phyloP scores from a whole-genome alignment of 1,140 invertebrate species.

The Orius laevigatus region DNA sequence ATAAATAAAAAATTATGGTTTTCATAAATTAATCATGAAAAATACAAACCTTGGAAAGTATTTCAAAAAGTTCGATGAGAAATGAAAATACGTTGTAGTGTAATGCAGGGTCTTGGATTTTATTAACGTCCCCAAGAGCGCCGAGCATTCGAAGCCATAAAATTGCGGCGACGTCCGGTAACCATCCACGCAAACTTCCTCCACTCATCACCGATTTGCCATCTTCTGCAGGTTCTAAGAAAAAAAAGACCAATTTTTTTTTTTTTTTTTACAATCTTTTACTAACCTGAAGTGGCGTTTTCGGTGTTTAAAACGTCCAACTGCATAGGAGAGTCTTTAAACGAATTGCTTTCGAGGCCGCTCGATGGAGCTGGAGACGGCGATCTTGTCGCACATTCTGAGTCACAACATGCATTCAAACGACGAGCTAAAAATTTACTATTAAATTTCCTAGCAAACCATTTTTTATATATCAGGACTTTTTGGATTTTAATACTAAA shows the following conservation, averaged over 20 bases:
- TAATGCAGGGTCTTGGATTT: slow-evolving; percentile 64
- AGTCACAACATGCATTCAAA: slow-evolving; percentile 10
- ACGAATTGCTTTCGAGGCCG: slow-evolving; percentile 70
- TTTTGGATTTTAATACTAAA: too few relatives aligned
- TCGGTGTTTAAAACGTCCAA: slow-evolving; percentile 65
- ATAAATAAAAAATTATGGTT: background rate
- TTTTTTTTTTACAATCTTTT: too few relatives aligned
- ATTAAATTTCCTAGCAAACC: too few relatives aligned
- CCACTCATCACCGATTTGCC: slow-evolving; percentile 56
- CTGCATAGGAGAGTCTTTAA: slow-evolving; percentile 82
- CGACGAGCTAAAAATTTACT: slow-evolving; percentile 5
- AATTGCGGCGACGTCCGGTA: slow-evolving; percentile 85
- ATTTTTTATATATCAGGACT: too few relatives aligned
- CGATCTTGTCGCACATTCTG: slow-evolving; percentile 33
- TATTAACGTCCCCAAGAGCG: slow-evolving; percentile 83
- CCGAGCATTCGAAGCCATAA: slow-evolving; percentile 91
- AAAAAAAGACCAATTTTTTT: too few relatives aligned
- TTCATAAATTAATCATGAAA: background rate
- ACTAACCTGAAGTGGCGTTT: too few relatives aligned
- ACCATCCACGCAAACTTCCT: slow-evolving; percentile 74
- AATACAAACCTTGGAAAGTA: slow-evolving; percentile 57
- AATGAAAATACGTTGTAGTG: slow-evolving; percentile 87
- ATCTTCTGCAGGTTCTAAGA: slow-evolving; percentile 7
- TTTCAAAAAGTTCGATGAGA: slow-evolving; percentile 75
- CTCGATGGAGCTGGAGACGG: slow-evolving; percentile 78